Percentiles rank a stretch among this genome's conserved stretches.
phyloP scores from a whole-genome alignment of 2,113 vertebrate genomes.

The Odocoileus hemionus region DNA sequence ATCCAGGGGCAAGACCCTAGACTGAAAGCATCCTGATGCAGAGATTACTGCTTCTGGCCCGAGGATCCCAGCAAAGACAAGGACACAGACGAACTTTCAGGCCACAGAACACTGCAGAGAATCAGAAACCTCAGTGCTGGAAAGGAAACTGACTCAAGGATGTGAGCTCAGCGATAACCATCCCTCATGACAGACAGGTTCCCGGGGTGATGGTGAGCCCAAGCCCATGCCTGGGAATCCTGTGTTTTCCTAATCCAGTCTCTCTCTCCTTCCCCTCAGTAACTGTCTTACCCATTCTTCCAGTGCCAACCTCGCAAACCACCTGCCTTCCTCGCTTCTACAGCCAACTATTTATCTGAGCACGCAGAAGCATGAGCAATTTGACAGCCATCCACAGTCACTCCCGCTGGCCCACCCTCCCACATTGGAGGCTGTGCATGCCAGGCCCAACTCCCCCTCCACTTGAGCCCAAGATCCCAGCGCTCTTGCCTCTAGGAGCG shows the following conservation, averaged over 20 bases:
- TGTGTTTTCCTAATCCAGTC: background rate
- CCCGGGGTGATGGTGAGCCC: accelerated
- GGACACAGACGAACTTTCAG: background rate
- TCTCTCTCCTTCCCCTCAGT: background rate
- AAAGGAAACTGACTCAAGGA: background rate
- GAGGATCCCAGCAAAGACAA: background rate
- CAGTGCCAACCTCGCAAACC: background rate
- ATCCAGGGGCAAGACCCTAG: background rate
- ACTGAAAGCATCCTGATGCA: background rate
- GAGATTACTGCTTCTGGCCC: background rate
- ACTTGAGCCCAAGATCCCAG: no score
- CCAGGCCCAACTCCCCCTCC: background rate
- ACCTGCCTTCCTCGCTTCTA: background rate
- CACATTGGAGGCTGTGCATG: accelerated
- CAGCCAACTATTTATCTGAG: background rate
- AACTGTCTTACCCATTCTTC: background rate
- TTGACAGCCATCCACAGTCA: accelerated
- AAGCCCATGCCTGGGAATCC: background rate
- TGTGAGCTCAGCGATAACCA: background rate
- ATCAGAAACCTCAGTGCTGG: background rate
- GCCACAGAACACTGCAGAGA: background rate
- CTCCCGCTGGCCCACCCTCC: accelerated
- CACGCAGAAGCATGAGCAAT: background rate
- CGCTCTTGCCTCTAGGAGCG: background rate
- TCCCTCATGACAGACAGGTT: accelerated